Base-by-base conservation (phyloP, 2,113 vertebrate genomes). In the Tyto alba region DNA sequence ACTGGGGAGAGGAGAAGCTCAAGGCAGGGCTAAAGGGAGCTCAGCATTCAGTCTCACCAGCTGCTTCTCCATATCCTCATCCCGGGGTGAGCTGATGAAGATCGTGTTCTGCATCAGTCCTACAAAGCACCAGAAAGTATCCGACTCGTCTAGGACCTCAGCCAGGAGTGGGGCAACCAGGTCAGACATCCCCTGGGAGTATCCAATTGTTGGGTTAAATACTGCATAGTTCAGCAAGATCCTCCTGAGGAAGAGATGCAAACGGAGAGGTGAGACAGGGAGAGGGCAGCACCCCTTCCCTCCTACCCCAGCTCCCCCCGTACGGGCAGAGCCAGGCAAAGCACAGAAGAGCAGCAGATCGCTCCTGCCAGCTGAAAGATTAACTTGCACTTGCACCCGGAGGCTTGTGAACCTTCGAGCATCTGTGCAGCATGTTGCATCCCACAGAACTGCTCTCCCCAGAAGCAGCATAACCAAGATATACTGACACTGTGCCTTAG, bases 111-210 rank as follows among this genome's bases (percentile, higher is more conserved):
- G 99, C 99, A 99, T 99, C 97, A 99, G 75, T 45, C 99, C 99
- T 27, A 99, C 99, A 32, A 99, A 99, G 97, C 99, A 99, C 99
- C 99, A 99, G 98, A 99, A 99, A 50, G 99, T 99, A 97, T 99
- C 99, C 0, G 99, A 99, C 95, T 99, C 99, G 21, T 99, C 99
- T 92, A 99, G 98, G 94, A 99, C 98, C 98, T 99, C 99, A 2
- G 99, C 98, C 96, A 99, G 98, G 95, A 99, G 97, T 2, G 99
- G 99, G 18, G 99, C 99, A 95, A 99, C 99, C 96, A 99, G 98
- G 97, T 99, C 99, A 0, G 99, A 99, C 99, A 99, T 99, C 71
- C 99, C 99, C 97, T 99, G 99, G 91, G 99, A 99, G 98, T 99
- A 99, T 71, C 99, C 99, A 87, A 98, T 98, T 77, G 98, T 95